These are phyloP conservation scores for Hippoglossus hippoglossus DNA, from an alignment of 2,797 vertebrate species.

Conservation along the genomic window DNA sequence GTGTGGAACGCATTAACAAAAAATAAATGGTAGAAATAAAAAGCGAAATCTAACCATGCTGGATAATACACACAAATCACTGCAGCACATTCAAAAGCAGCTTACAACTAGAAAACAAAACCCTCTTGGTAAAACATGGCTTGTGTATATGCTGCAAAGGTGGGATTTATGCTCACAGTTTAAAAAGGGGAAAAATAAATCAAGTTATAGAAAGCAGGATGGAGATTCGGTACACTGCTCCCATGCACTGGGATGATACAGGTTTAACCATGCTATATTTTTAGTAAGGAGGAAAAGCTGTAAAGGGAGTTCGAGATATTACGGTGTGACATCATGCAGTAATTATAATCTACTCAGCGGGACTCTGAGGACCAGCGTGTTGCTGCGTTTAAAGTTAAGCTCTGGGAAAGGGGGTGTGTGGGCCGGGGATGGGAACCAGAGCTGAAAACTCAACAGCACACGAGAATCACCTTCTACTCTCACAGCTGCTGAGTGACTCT, in stretches of 20 bases:
- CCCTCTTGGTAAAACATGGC: constrained; percentile 26
- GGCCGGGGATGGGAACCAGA: constrained; percentile 58
- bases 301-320: constrained; percentile 33
- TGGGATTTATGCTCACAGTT: constrained; percentile 40
- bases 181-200: constrained; percentile 19
- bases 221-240: constrained; percentile 36
- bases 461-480: constrained; percentile 81
- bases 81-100: constrained; percentile 70
- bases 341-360: constrained; percentile 41
- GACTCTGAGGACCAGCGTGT: constrained; percentile 26
- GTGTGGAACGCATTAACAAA: background rate
- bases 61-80: constrained; percentile 55
- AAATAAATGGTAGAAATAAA: background rate
- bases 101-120: constrained; percentile 37
- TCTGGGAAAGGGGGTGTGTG: constrained; percentile 42
- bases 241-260: constrained; percentile 66
- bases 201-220: constrained; percentile 52
- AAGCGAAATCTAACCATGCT: constrained; percentile 61
- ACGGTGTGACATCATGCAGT: constrained; percentile 72
- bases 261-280: constrained; percentile 69
- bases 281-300: constrained; percentile 51
- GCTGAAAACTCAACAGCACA: constrained; percentile 71
- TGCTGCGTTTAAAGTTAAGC: constrained; percentile 49
- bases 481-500: constrained; percentile 73
- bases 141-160: constrained; percentile 45